Base-by-base conservation (phyloP, 1,140 invertebrate species). In the Achatina immaculata region DNA sequence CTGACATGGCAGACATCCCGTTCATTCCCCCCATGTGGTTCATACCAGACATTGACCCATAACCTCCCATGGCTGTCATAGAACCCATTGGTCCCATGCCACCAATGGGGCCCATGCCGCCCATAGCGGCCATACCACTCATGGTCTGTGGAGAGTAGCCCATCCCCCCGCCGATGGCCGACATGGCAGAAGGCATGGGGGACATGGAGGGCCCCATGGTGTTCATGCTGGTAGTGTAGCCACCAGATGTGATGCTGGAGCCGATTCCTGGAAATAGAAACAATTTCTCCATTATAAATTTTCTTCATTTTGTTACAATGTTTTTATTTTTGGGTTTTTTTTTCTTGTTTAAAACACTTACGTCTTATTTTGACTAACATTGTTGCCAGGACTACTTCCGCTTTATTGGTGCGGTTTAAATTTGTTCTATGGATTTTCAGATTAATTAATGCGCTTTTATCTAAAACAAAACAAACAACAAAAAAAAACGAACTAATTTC, bases 11-110 rank as follows among this genome's bases (percentile, higher is more conserved):
- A 16, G 51, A 62, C 71, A 90, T 48, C 84, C 89, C 85, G 84
- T 88, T 89, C 87, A 92, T 92, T 19, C 81, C 77, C 36, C 86
- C 83, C 84, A 91, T 89, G 11, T 91, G 87, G 74, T 88, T 88
- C 91, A 92, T 89, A n/a, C n/a, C n/a, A 21, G 94, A 94, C 94
- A 95, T 95, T 84, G 94, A 94, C 24, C 94, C 92, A 21, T 83
- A 83, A 66, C 86, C 86, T 28, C 86, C 87, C 78, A 89, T 89
- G 38, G 84, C 82, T 31, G 92, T 93, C 81, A 90, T 84, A n/a
- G 83, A 84, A 6, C 93, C 94, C 80, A 83, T 85, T 48, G 86
- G 79, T 16, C 74, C 79, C 69, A 91, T 90, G 62, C 81, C 83
- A 65, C 83, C 85, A 86, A 94, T 91, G 92, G 94, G 83, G 92